Evolutionary conservation across 2,888 invertebrate species (phyloP).

Genomic region (Stenchaetothrips biformis): DNA sequence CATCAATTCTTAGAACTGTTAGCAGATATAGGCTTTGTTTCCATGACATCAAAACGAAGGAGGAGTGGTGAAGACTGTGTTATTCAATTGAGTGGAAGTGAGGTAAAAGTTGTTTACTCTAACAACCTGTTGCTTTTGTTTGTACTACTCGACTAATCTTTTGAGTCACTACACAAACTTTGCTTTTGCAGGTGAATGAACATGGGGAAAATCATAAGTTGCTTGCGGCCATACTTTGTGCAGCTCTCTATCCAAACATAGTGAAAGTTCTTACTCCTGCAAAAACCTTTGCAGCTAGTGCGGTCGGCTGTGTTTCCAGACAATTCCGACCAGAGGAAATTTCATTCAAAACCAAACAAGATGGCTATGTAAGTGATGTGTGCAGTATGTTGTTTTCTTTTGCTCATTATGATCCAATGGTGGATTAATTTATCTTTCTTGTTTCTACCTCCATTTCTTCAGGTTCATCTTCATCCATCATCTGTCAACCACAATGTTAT

Average conservation of each 20-base stretch:
- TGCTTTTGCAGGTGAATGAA: slow-evolving; percentile 57
- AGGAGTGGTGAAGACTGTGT: slow-evolving; percentile 55
- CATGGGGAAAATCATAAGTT: slow-evolving; percentile 70
- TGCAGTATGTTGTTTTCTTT: background rate
- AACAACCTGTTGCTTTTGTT: background rate
- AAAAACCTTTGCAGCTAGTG: slow-evolving; percentile 63
- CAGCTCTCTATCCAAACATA: slow-evolving; percentile 89
- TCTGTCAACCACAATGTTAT: slow-evolving; percentile 65
- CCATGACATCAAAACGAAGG: slow-evolving; percentile 45
- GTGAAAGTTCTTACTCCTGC: slow-evolving; percentile 77
- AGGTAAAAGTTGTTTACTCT: slow-evolving; percentile 43
- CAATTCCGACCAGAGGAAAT: slow-evolving; percentile 66
- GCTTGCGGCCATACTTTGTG: slow-evolving; percentile 79
- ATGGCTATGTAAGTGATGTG: slow-evolving; percentile 57
- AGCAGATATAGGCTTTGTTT: slow-evolving; percentile 73
- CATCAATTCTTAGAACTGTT: slow-evolving; percentile 70
- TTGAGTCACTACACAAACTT: slow-evolving; percentile 29
- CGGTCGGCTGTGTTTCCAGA: slow-evolving; percentile 68
- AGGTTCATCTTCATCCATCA: slow-evolving; percentile 64
- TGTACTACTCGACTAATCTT: slow-evolving; percentile 27
- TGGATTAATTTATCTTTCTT: background rate
- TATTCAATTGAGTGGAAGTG: slow-evolving; percentile 58
- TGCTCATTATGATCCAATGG: background rate
- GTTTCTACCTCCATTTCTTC: slow-evolving; percentile 30
- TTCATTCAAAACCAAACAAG: slow-evolving; percentile 67